Percentiles rank a stretch among this genome's conserved stretches.
These are phyloP conservation scores for Mareca penelope DNA, from an alignment of 2,797 vertebrate genomes.

Conservation along the genomic window DNA sequence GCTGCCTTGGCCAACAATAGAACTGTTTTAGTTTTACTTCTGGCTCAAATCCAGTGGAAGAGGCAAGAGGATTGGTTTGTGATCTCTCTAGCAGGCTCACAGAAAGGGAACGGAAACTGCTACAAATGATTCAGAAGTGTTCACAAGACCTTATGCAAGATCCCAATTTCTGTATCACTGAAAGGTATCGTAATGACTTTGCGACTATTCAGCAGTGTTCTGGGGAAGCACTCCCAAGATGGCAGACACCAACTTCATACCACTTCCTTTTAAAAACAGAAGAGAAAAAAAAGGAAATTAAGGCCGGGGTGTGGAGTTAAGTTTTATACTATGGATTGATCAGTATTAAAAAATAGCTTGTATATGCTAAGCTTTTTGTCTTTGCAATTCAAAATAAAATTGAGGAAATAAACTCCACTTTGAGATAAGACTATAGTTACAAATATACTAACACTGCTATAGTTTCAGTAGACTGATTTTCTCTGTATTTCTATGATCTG, in stretches of 20 bases:
- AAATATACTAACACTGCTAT: background rate
- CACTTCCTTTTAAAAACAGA: background rate
- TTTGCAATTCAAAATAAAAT: constrained; percentile 37
- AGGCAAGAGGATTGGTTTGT: background rate
- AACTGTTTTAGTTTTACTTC: constrained; percentile 5
- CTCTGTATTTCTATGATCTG: background rate
- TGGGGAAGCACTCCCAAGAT: background rate
- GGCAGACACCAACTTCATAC: background rate
- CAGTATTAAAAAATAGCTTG: background rate
- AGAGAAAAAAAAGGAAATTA: background rate
- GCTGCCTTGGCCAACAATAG: background rate
- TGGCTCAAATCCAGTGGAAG: background rate
- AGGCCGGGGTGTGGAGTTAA: background rate
- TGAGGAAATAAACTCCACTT: background rate
- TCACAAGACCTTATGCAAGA: background rate
- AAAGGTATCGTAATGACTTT: background rate
- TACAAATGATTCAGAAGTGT: background rate
- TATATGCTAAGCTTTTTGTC: constrained; percentile 21
- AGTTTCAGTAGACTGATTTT: constrained; percentile 18
- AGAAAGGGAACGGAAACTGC: constrained; percentile 8
- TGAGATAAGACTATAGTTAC: background rate
- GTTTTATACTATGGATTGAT: background rate
- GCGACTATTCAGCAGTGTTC: background rate
- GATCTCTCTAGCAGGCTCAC: background rate
- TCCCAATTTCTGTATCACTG: background rate